Percentiles rank a stretch among this genome's conserved stretches.
Conservation (phyloP, 64 coral and sea anemone species). For the Montipora sp. region DNA sequence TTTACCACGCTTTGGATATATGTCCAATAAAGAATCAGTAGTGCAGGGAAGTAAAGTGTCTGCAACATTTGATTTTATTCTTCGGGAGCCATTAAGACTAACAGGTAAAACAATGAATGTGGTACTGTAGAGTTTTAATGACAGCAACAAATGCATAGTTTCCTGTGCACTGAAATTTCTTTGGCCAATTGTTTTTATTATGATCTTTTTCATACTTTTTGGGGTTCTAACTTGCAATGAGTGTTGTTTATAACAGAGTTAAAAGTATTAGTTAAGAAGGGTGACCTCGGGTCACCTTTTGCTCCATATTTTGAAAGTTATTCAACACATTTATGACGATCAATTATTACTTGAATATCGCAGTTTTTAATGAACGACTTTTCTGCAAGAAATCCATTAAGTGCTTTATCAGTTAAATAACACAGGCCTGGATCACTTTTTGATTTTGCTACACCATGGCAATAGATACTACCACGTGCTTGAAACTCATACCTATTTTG, state of each 20-base stretch:
- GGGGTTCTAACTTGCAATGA: background rate
- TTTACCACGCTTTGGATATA: constrained; percentile 54
- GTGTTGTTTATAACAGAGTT: constrained; percentile 29
- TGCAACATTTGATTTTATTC: background rate
- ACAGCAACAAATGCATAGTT: constrained; percentile 41
- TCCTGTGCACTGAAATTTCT: constrained; percentile 35
- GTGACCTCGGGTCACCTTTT: constrained; percentile 54
- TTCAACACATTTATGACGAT: constrained; percentile 56
- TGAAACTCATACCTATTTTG: background rate
- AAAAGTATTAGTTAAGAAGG: constrained; percentile 49
- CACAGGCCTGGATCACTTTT: constrained; percentile 52
- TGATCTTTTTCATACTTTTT: constrained; percentile 11
- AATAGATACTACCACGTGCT: constrained; percentile 30
- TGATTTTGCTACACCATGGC: constrained; percentile 42
- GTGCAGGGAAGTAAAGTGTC: background rate
- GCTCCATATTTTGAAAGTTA: constrained; percentile 22
- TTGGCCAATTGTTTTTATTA: constrained; percentile 38
- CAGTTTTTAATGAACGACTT: constrained; percentile 17
- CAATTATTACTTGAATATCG: constrained; percentile 58
- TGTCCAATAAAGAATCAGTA: constrained; percentile 48
- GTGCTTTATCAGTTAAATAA: constrained; percentile 34
- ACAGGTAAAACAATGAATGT: constrained; percentile 43
- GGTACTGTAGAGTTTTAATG: constrained; percentile 37
- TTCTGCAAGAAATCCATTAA: constrained; percentile 26
- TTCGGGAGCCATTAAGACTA: constrained; percentile 55